Evolutionary conservation across 2,888 invertebrate genomes (phyloP).

Genomic region (Lasiommata megera): DNA sequence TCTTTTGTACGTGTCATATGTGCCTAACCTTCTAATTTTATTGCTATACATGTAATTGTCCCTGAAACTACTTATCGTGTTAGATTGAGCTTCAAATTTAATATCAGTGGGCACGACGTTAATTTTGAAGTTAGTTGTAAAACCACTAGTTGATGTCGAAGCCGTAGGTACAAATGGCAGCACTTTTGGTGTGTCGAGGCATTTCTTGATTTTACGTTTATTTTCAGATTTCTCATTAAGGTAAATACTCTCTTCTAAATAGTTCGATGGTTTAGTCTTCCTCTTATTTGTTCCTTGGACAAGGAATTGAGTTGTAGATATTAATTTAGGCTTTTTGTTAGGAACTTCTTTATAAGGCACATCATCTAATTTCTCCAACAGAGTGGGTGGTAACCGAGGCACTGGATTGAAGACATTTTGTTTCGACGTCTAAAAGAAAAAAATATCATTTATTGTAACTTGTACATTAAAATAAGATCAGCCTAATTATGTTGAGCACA

Average conservation of each 20-base stretch:
- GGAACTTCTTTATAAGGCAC: constrained; percentile 42
- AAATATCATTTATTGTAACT: background rate
- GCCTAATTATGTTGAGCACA: too few species aligned
- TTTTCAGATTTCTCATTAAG: constrained; percentile 52
- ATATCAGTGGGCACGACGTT: constrained; percentile 56
- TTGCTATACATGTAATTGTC: constrained; percentile 53
- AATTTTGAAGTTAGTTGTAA: constrained; percentile 67
- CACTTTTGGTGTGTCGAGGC: constrained; percentile 37
- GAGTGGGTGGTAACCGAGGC: constrained; percentile 53
- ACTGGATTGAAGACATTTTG: constrained; percentile 52
- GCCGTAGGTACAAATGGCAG: constrained; percentile 66
- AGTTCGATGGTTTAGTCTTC: constrained; percentile 64
- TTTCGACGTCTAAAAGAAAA: constrained; percentile 49
- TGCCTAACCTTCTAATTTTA: constrained; percentile 58
- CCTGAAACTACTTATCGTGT: constrained; percentile 54
- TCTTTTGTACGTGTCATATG: constrained; percentile 60
- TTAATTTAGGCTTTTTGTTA: constrained; percentile 41
- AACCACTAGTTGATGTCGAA: constrained; percentile 60
- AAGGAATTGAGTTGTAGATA: constrained; percentile 60
- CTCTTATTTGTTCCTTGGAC: constrained; percentile 54
- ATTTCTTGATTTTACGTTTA: constrained; percentile 24
- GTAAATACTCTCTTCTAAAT: constrained; percentile 69
- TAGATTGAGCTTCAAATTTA: constrained; percentile 58
- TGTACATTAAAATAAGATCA: too few species aligned
- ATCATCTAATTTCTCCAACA: constrained; percentile 57